Base-by-base conservation (phyloP, 2,888 invertebrate species). In the Marasmarcha lunaedactyla region DNA sequence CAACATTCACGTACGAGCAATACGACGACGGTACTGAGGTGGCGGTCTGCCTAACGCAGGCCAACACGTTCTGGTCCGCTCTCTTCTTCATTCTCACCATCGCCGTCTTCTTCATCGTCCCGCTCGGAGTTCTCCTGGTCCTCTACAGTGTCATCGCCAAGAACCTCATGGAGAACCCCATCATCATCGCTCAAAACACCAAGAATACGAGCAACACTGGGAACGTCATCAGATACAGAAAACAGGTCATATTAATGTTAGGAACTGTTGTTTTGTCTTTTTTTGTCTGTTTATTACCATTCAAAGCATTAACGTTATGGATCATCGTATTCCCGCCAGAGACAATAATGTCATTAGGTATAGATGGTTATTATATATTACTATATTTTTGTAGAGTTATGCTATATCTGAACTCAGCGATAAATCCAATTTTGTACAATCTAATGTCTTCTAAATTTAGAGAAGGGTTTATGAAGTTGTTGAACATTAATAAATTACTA, bases 391-490 rank as follows among this genome's bases (percentile, higher is more conserved):
- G 92, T 61, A 88, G 95, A 50, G 89, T 94, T 40, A 92, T 95
- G 91, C 79, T 94, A 49, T 94, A 95, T 73, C 86, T 95, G 39
- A 95, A 96, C 71, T 95, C 95, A 36, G 95, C 95, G 9, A 89
- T 95, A 40, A 96, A 96, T 83, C 95, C 95, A 9, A 92, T 95
- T 55, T 78, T 96, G 38, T 96, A 96, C 73, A 95, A 95, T 67
- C 86, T 95, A 40, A 94, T 95, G 90, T 94, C 94, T 42, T 92
- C 94, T 1, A 95, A 95, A 65, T 96, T 96, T 74, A 87, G 95
- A 6, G 89, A 90, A 38, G 93, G 93, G 2, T 93, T 94, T 52
- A 84, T 90, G 39, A 88, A 87, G 54, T 70, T 92, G 37, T 85
- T 91, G 25, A 77, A 52, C 45, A 72, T 83, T 33, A 81, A 79